These are phyloP conservation scores for Coleophora deauratella DNA, from an alignment of 2,888 invertebrate genomes.

Conservation along the genomic window DNA sequence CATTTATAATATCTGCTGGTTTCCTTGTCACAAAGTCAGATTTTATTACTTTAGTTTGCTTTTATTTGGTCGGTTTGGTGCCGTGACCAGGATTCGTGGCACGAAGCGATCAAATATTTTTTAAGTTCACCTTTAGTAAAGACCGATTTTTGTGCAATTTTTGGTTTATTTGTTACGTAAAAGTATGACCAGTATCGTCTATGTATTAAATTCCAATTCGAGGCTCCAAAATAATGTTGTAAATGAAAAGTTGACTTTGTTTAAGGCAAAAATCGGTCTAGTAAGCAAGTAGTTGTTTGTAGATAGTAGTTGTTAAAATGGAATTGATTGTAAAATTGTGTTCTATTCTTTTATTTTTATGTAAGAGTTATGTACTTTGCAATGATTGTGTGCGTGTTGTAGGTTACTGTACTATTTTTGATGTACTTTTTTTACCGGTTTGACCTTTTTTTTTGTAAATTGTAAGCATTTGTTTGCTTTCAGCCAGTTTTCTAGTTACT, in stretches of 20 bases:
- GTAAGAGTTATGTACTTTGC: no score
- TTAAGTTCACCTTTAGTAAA: no score
- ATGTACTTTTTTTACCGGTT: slow-evolving; percentile 26
- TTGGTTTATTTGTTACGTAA: no score
- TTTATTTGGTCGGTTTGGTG: neutral
- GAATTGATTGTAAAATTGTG: slow-evolving; percentile 20
- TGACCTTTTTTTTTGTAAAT: slow-evolving; percentile 59
- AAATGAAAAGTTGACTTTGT: neutral
- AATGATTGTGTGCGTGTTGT: slow-evolving; percentile 33
- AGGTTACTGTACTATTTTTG: slow-evolving; percentile 18
- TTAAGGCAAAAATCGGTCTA: neutral
- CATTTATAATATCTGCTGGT: neutral
- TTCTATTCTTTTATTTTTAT: slow-evolving; percentile 6
- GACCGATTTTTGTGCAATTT: no score
- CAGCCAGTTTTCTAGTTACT: slow-evolving; percentile 46
- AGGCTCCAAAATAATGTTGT: neutral
- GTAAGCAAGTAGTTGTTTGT: neutral
- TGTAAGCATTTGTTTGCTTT: slow-evolving; percentile 74
- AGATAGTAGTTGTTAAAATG: slow-evolving; percentile 8
- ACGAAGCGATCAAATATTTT: no score
- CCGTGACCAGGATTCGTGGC: no score
- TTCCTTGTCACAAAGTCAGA: neutral
- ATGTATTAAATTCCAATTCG: no score
- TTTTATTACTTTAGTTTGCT: neutral
- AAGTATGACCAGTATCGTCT: no score